phyloP scores from a whole-genome alignment of 2,888 invertebrate species.

The Harpagoxenus sublaevis region DNA sequence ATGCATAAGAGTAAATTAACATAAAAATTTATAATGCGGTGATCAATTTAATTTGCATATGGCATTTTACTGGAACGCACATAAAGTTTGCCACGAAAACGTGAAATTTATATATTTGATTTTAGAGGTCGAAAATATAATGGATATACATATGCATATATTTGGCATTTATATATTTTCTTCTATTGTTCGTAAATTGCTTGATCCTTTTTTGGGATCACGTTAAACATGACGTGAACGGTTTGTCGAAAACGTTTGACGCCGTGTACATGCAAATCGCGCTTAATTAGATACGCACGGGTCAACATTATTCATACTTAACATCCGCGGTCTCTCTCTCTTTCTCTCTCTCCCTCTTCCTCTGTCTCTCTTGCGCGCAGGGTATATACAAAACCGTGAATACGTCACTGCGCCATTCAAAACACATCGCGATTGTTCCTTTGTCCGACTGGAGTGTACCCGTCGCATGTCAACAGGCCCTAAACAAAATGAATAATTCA shows the following conservation, averaged over 20 bases:
- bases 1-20: background rate
- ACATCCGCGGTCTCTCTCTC: background rate
- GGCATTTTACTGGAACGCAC: background rate
- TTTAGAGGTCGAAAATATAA: background rate
- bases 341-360: background rate
- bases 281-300: constrained; percentile 24
- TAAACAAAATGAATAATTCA: constrained; percentile 61
- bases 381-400: constrained; percentile 18
- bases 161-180: background rate
- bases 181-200: background rate
- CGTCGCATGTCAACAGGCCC: constrained; percentile 45
- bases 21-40: background rate
- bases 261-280: constrained; percentile 17
- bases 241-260: constrained; percentile 30
- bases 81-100: background rate
- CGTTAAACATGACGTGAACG: background rate
- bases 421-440: constrained; percentile 48
- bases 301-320: constrained; percentile 37
- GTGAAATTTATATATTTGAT: background rate
- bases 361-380: background rate
- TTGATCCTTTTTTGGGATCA: background rate
- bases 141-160: background rate
- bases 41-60: background rate
- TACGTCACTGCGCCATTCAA: constrained; percentile 31
- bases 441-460: constrained; percentile 42